Evolutionary conservation across 2,797 vertebrate species (phyloP).

Genomic region (Gallirallus australis): DNA sequence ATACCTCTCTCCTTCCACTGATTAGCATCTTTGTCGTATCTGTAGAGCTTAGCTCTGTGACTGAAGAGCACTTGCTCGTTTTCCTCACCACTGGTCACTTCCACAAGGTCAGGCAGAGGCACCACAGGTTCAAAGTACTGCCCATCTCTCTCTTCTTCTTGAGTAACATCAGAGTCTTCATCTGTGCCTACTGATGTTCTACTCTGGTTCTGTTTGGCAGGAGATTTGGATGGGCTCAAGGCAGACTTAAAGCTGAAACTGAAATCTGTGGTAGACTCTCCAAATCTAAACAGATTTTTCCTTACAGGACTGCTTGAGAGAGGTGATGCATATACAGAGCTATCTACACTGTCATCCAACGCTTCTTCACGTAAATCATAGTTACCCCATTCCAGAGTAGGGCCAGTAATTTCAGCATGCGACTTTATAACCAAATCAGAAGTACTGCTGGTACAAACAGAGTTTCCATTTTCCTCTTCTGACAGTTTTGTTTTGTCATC

Average conservation of each 20-base stretch:
- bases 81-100: constrained; percentile 95
- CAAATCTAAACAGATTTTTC: constrained; percentile 95
- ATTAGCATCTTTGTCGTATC: constrained; percentile 89
- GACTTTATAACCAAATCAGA: constrained; percentile 81
- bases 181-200: constrained; percentile 90
- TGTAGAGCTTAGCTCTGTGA: constrained; percentile 96
- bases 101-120: constrained; percentile 93
- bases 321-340: constrained; percentile 89
- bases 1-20: constrained; percentile 99
- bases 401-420: constrained; percentile 84
- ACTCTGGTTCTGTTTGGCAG: constrained; percentile 92
- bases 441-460: constrained; percentile 46
- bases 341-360: constrained; percentile 86
- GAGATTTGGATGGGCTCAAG: constrained; percentile 94
- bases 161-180: constrained; percentile 91
- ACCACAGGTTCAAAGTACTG: constrained; percentile 98
- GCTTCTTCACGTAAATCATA: constrained; percentile 90
- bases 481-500: constrained; percentile 89
- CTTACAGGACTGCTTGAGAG: constrained; percentile 86
- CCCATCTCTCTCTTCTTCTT: constrained; percentile 94
- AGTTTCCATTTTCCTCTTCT: constrained; percentile 79
- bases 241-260: constrained; percentile 96
- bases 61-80: constrained; percentile 94
- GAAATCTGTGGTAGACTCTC: constrained; percentile 92
- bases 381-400: constrained; percentile 94